Conservation (phyloP, 2,797 vertebrate genomes). For the Ficedula albicollis region DNA sequence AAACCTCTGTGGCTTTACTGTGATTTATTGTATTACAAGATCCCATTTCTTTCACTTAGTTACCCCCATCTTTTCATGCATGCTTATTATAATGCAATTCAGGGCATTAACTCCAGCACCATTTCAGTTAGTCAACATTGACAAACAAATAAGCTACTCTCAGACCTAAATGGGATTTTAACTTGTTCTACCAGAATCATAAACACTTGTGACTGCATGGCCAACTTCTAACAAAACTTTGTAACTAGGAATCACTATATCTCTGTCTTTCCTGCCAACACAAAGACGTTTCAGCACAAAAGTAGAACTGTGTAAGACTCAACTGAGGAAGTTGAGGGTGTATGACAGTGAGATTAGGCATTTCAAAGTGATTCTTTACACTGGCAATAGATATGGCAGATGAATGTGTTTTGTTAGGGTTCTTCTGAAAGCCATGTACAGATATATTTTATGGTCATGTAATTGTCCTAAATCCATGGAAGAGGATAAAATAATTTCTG, state of each 20-base stretch:
- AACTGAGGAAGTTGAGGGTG: conserved; percentile 33
- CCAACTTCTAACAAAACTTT: conserved; percentile 1
- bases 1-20: background rate
- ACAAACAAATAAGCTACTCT: background rate
- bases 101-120: background rate
- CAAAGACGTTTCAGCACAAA: conserved; percentile 17
- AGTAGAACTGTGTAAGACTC: conserved; percentile 13
- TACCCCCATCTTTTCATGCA: background rate
- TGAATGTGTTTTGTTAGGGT: conserved; percentile 73
- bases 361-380: conserved; percentile 78
- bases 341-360: conserved; percentile 61
- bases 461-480: conserved; percentile 69
- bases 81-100: background rate
- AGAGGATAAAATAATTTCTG: conserved; percentile 65
- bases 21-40: background rate
- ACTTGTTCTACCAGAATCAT: background rate
- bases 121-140: background rate
- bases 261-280: background rate
- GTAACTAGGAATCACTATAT: background rate
- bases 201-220: background rate
- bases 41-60: background rate
- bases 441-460: conserved; percentile 71
- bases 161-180: background rate
- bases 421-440: conserved; percentile 77
- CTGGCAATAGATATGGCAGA: conserved; percentile 72